phyloP scores from a whole-genome alignment of 2,113 vertebrate genomes.

The Petaurus breviceps region DNA sequence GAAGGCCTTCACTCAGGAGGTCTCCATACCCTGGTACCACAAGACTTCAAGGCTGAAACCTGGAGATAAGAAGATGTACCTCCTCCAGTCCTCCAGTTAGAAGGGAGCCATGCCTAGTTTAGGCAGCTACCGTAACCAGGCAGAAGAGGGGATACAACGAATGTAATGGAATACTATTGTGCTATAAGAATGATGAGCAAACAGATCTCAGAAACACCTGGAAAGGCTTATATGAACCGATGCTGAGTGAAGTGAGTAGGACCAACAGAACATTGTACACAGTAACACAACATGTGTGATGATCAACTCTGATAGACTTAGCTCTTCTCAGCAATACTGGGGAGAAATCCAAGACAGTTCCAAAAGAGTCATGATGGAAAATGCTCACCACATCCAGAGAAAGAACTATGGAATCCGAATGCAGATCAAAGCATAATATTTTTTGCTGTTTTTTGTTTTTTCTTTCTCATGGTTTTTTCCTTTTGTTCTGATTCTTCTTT shows the following conservation, averaged over 20 bases:
- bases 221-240: not conserved
- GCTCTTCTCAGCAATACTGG: too few species aligned
- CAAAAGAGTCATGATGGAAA: not conserved
- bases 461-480: not conserved
- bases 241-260: not conserved
- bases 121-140: not conserved
- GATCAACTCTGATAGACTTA: too few species aligned
- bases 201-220: not conserved
- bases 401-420: not conserved
- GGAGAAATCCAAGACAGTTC: not conserved
- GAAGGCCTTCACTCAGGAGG: not conserved
- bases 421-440: not conserved
- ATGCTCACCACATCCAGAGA: too few species aligned
- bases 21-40: not conserved
- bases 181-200: not conserved
- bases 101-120: not conserved
- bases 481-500: not conserved
- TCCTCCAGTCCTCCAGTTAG: not conserved
- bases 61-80: too few species aligned
- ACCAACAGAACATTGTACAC: not conserved
- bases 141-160: not conserved
- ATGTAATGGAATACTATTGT: not conserved
- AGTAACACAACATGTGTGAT: too few species aligned
- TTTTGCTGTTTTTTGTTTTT: not conserved
- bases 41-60: not conserved